Evolutionary conservation across 2,113 vertebrate genomes (phyloP).

Genomic region (Brachyhypopomus gauderio): DNA sequence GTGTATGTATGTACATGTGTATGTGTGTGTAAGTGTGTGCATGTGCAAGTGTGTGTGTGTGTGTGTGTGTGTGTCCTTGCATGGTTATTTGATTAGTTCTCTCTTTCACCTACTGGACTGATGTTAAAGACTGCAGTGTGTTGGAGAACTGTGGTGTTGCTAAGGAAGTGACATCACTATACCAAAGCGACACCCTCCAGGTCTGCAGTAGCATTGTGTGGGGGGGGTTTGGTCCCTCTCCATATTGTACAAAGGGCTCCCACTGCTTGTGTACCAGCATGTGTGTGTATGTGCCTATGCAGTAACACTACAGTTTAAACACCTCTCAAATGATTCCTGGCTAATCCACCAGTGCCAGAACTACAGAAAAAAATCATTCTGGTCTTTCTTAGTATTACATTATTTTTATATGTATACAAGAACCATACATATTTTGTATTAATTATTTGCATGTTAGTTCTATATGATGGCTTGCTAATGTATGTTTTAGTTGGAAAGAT

Average conservation of each 20-base stretch:
- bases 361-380: conserved; percentile 58
- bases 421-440: conserved; percentile 65
- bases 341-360: conserved; percentile 64
- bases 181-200: conserved; percentile 66
- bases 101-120: not conserved
- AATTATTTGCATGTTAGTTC: conserved; percentile 76
- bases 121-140: not conserved
- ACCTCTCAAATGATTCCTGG: conserved; percentile 59
- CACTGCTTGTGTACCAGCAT: conserved; percentile 56
- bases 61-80: too few relatives aligned
- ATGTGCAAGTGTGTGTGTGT: not conserved
- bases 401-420: conserved; percentile 72
- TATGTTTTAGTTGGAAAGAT: conserved; percentile 67
- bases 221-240: not conserved
- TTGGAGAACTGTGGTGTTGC: too few relatives aligned
- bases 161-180: conserved; percentile 49
- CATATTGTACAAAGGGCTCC: conserved; percentile 37
- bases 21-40: not conserved
- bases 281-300: conserved; percentile 60
- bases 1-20: not conserved
- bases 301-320: conserved; percentile 67
- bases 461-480: conserved; percentile 66
- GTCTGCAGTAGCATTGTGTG: conserved; percentile 36
- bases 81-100: too few relatives aligned
- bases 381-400: conserved; percentile 72